Evolutionary conservation across 2,797 vertebrate genomes (phyloP).

Genomic region (Smutsia temminckii): DNA sequence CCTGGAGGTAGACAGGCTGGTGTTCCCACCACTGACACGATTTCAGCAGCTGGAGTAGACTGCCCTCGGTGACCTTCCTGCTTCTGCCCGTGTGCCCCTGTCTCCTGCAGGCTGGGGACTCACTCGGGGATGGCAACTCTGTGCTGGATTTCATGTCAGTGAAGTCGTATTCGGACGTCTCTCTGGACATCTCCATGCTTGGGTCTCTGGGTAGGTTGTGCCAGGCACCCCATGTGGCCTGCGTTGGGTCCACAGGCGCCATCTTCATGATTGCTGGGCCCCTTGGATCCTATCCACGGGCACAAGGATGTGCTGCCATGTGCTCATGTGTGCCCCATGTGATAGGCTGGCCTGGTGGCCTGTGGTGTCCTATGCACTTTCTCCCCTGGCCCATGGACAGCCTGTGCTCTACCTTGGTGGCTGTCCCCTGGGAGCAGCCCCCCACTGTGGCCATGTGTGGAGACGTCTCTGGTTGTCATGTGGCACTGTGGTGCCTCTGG

Average conservation of each 20-base stretch:
- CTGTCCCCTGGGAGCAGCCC: not conserved
- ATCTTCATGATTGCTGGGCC: too few relatives aligned
- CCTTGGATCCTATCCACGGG: too few relatives aligned
- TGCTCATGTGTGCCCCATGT: not conserved
- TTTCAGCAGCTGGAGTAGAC: not conserved
- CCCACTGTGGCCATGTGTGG: not conserved
- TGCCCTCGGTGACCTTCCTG: not conserved
- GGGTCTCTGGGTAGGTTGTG: slow-evolving; percentile 91
- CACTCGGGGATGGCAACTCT: slow-evolving; percentile 88
- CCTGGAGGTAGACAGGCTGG: fast-evolving
- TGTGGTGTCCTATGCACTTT: not conserved
- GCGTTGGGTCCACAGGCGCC: too few relatives aligned
- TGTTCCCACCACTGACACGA: fast-evolving
- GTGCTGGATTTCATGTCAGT: slow-evolving; percentile 95
- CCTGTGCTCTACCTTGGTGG: not conserved
- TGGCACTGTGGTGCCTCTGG: not conserved
- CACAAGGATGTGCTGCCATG: too few relatives aligned
- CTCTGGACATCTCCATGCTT: slow-evolving; percentile 95
- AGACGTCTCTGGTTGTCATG: too few relatives aligned
- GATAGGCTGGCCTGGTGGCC: too few relatives aligned
- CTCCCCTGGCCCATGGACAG: too few relatives aligned
- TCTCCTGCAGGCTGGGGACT: slow-evolving; percentile 87
- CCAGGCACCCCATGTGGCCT: not conserved
- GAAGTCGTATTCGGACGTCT: slow-evolving; percentile 95
- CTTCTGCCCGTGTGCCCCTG: too few relatives aligned